Conservation (phyloP, 2,888 invertebrate genomes). For the Loripinus fragilis region DNA sequence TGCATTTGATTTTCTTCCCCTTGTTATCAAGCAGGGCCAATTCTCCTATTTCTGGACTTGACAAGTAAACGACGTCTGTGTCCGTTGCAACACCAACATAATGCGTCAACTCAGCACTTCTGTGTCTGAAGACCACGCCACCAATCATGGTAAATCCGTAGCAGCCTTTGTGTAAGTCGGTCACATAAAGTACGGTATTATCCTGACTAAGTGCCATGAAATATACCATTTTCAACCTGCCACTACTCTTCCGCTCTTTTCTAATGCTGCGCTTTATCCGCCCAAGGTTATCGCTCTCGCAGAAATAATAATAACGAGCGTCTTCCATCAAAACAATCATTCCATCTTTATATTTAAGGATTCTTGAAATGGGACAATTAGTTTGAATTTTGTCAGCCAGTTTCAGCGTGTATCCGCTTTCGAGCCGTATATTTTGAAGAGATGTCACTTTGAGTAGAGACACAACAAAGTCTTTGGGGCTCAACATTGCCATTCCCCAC, state of each 20-base stretch:
- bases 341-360: not conserved
- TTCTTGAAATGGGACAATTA: not conserved
- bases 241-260: not conserved
- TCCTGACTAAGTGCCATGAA: not conserved
- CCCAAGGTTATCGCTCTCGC: not conserved
- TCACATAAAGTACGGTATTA: not conserved
- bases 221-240: not conserved
- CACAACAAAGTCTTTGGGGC: not conserved
- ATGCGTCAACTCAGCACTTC: not conserved
- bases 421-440: not conserved
- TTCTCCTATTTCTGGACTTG: not conserved
- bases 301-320: not conserved
- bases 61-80: not conserved
- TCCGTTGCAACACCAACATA: not conserved
- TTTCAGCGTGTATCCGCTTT: not conserved
- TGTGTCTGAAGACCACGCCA: not conserved
- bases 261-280: not conserved
- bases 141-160: not conserved
- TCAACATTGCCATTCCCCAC: not conserved
- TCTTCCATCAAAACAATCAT: not conserved
- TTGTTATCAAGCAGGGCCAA: not conserved
- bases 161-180: not conserved
- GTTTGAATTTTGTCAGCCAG: not conserved
- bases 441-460: not conserved
- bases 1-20: not conserved